Evolutionary conservation across 2,888 invertebrate species (phyloP).

Genomic region (Eustalomyia histrio): DNA sequence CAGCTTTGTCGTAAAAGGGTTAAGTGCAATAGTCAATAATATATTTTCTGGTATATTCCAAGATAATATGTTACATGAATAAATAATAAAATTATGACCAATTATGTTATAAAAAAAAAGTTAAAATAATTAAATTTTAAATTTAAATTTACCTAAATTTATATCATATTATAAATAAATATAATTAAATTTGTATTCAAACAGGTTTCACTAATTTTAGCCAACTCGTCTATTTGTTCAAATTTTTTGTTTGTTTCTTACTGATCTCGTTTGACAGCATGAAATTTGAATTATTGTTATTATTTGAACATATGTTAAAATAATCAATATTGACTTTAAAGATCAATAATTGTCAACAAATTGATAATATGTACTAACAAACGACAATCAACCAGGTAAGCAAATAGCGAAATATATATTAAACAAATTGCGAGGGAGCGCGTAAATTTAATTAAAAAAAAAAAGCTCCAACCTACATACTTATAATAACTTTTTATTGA

Average conservation of each 20-base stretch:
- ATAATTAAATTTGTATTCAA: neutral
- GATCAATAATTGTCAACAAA: neutral
- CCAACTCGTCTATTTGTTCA: neutral
- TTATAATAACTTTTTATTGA: neutral
- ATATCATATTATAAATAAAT: too few relatives aligned
- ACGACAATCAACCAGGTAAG: neutral
- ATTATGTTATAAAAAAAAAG: too few relatives aligned
- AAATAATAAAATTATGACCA: too few relatives aligned
- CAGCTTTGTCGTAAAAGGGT: too few relatives aligned
- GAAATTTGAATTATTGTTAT: neutral
- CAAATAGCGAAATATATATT: neutral
- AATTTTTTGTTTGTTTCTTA: neutral
- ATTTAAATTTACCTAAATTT: too few relatives aligned
- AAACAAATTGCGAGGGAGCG: neutral
- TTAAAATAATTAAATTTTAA: too few relatives aligned
- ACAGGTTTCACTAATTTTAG: neutral
- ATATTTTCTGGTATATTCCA: too few relatives aligned
- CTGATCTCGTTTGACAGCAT: neutral
- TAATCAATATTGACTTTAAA: neutral
- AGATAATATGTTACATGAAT: too few relatives aligned
- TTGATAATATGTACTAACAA: neutral
- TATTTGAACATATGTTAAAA: neutral
- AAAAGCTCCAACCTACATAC: neutral
- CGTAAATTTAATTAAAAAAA: neutral
- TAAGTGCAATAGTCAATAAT: too few relatives aligned